A percentile compares a stretch with the other conserved stretches of the same genome.
phyloP scores from a whole-genome alignment of 2,797 vertebrate genomes.

The Coluber constrictor region DNA sequence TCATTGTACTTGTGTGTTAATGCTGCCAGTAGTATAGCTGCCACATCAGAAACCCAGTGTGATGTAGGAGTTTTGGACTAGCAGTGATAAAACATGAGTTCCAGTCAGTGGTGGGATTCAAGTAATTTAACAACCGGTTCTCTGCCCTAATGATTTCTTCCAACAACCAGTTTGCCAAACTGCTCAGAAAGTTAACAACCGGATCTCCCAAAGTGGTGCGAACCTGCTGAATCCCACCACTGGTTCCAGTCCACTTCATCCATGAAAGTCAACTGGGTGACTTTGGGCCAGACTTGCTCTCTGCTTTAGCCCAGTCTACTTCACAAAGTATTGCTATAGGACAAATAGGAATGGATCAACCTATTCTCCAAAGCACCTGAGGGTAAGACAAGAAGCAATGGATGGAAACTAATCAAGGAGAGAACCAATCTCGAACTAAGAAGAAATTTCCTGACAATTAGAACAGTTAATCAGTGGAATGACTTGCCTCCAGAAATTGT shows the following conservation, averaged over 20 bases:
- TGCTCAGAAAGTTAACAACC: too few relatives aligned
- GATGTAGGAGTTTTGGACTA: not conserved
- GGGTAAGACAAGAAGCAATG: not conserved
- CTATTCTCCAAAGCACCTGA: not conserved
- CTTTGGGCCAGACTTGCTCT: not conserved
- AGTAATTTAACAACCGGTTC: too few relatives aligned
- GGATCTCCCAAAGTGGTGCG: too few relatives aligned
- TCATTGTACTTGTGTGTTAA: not conserved
- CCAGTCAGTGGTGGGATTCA: too few relatives aligned
- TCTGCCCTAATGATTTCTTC: too few relatives aligned
- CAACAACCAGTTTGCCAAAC: too few relatives aligned
- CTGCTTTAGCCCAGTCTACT: not conserved
- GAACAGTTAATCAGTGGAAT: not conserved
- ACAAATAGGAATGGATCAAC: not conserved
- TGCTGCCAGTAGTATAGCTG: not conserved
- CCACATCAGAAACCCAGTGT: not conserved
- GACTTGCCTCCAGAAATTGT: not conserved
- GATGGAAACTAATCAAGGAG: not conserved
- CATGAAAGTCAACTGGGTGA: not conserved
- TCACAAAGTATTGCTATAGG: not conserved
- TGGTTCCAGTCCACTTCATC: not conserved
- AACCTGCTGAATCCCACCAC: too few relatives aligned
- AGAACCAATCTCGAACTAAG: not conserved
- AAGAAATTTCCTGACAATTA: not conserved
- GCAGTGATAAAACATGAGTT: not conserved